Evolutionary conservation across 2,888 invertebrate genomes (phyloP).

Genomic region (Polyommatus iphigenia): DNA sequence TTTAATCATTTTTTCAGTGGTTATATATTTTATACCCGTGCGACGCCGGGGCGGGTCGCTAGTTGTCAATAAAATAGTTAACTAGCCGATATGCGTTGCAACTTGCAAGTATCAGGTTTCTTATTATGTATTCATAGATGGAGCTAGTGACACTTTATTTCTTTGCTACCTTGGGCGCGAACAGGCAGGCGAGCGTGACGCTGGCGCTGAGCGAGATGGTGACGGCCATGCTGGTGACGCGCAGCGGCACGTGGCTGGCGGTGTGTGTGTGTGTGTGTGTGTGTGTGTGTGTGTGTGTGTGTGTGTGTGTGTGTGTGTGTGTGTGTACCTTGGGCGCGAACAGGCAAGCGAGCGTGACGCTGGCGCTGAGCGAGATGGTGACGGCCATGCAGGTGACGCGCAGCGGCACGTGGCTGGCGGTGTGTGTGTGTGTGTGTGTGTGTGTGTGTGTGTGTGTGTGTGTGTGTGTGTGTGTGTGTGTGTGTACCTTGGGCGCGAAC

Average conservation of each 20-base stretch:
- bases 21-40: too few relatives aligned
- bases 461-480: too few relatives aligned
- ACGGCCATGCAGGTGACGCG: conserved; percentile 97
- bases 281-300: too few relatives aligned
- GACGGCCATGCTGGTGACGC: conserved; percentile 97
- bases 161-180: conserved; percentile 82
- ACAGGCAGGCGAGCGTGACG: conserved; percentile 95
- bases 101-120: too few relatives aligned
- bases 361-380: conserved; percentile 95
- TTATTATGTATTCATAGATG: neutral
- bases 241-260: conserved; percentile 90
- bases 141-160: neutral
- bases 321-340: conserved; percentile 89
- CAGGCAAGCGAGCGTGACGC: conserved; percentile 95
- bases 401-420: conserved; percentile 89
- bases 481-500: conserved; percentile 84
- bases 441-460: too few relatives aligned
- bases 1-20: too few relatives aligned
- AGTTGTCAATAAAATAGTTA: too few relatives aligned
- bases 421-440: conserved; percentile 52
- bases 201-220: conserved; percentile 96
- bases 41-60: too few relatives aligned
- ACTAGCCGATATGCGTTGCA: neutral
- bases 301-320: too few relatives aligned
- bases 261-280: conserved; percentile 51